Conservation (phyloP, 2,888 invertebrate species). For the Deilephila elpenor region DNA sequence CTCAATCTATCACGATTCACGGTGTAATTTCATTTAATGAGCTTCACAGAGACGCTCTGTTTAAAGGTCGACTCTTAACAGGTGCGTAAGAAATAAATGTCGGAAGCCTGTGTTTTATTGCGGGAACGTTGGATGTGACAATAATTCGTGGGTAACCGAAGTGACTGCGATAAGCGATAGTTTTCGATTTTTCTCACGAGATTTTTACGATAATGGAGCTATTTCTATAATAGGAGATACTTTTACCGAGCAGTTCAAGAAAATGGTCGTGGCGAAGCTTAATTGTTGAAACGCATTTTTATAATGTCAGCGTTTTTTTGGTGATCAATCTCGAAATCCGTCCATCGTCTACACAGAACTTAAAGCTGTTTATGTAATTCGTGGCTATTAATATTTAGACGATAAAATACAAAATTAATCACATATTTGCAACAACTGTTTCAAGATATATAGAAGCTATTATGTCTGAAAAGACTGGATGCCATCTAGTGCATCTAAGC, state of each 20-base stretch:
- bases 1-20: background rate
- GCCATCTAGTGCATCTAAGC: constrained; percentile 1
- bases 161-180: background rate
- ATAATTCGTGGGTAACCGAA: background rate
- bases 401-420: background rate
- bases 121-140: background rate
- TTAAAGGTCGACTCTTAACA: background rate
- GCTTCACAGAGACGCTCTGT: background rate
- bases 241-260: background rate
- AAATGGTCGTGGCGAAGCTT: background rate
- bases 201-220: background rate
- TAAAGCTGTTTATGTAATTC: background rate
- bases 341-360: background rate
- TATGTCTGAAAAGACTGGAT: background rate
- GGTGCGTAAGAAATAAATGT: background rate
- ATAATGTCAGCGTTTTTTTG: background rate
- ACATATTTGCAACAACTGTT: background rate
- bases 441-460: background rate
- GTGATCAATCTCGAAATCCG: too few relatives aligned
- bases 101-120: background rate
- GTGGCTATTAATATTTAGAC: background rate
- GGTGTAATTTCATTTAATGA: constrained; percentile 5
- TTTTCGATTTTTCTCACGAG: background rate
- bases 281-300: background rate
- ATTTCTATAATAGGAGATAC: background rate